Conservation (phyloP, 2,888 invertebrate genomes). For the Ophion ventricosus region DNA sequence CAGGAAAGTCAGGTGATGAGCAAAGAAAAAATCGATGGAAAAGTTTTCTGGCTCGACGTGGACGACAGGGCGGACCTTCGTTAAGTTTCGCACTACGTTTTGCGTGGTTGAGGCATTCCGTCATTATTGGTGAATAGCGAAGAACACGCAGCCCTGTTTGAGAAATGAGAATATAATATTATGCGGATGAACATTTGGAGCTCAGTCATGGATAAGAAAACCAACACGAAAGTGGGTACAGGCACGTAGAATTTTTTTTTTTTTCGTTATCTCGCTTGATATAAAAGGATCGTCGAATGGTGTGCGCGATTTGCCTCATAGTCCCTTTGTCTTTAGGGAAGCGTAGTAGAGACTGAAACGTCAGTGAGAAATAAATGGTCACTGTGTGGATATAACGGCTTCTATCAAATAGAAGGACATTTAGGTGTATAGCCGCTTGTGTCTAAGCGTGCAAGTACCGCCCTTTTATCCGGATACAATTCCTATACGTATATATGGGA, state of each 20-base stretch:
- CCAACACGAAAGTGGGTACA: not conserved
- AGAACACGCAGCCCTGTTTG: not conserved
- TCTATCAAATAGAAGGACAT: slow-evolving; percentile 4
- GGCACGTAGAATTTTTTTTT: not conserved
- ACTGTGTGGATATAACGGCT: slow-evolving; percentile 27
- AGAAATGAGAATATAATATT: slow-evolving; percentile 6
- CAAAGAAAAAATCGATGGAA: slow-evolving; percentile 60
- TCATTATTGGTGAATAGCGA: slow-evolving; percentile 18
- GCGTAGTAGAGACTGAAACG: slow-evolving; percentile 34
- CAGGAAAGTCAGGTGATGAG: slow-evolving; percentile 73
- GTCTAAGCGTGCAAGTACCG: not conserved
- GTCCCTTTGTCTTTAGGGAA: slow-evolving; percentile 49
- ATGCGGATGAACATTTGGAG: slow-evolving; percentile 4
- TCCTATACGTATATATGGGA: slow-evolving; percentile 10
- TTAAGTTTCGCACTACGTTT: not conserved
- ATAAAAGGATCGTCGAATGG: slow-evolving; percentile 1
- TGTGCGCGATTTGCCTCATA: slow-evolving; percentile 31
- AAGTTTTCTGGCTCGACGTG: too few relatives aligned
- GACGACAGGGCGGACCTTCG: too few relatives aligned
- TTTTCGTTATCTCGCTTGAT: slow-evolving; percentile 8
- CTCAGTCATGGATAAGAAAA: slow-evolving; percentile 39
- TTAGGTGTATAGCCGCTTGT: not conserved
- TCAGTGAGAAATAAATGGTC: slow-evolving; percentile 61
- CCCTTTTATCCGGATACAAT: not conserved
- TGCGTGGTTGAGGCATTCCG: slow-evolving; percentile 12